Base-by-base conservation (phyloP, 2,113 vertebrate genomes). In the Nesoenas mayeri region DNA sequence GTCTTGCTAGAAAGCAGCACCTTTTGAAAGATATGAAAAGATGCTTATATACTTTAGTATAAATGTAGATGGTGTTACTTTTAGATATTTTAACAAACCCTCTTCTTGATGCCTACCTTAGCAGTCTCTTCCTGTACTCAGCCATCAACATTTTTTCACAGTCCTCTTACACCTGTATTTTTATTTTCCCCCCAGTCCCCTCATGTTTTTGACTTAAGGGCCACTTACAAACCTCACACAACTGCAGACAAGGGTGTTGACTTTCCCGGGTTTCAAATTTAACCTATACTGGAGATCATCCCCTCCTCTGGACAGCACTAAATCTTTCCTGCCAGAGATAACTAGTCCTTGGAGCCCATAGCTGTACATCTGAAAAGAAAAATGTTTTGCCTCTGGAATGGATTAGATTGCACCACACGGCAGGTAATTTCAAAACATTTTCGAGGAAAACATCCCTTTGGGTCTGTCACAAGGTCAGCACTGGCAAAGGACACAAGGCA, bases 301-400 rank as follows among this genome's bases (percentile, higher is more conserved):
- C 70, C 54, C 62, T 93, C 80, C 78, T 89, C 89, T 75, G 86
- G 74, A 40, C 48, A 82, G 64, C 51, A 47, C 71, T 97, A 79
- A 91, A 93, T 91, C 84, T 79, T 95, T 29, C 36, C 40, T 93
- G 87, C 62, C 66, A 82, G 36, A 66, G 19, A 72, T 87, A 94
- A 91, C 89, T 93, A 84, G 66, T 94, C 89, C 87, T 91, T 69
- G 85, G 89, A 73, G 91, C 74, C 95, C 28, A 8, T 58, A 36
- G 75, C n/a, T 85, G 17, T 89, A 54, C 61, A 92, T 88, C 21
- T 57, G 40, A 79, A 62, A 85, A 96, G 71, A 91, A 84, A n/a
- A 92, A 88, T 77, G 73, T 87, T 94, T 91, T 92, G 87, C 78
- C 58, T 95, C 79, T 95, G 84, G 62, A 91, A 61, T 44, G 54